Percentiles rank a stretch among this genome's conserved stretches.
These are phyloP conservation scores for Anolis sagrei DNA, from an alignment of 2,113 vertebrate genomes.

Conservation along the genomic window DNA sequence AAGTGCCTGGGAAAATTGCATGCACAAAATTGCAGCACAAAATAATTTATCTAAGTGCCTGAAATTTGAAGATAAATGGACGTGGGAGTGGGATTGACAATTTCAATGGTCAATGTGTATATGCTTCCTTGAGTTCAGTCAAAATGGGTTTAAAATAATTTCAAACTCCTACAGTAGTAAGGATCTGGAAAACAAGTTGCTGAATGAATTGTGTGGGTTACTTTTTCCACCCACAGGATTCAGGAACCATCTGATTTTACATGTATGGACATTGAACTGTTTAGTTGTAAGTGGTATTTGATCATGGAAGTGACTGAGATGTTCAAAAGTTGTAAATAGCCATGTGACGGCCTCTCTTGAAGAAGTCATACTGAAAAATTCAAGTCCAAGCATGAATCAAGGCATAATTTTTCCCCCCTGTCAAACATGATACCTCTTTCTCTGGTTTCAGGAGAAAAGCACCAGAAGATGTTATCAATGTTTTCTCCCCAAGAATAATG, in stretches of 20 bases:
- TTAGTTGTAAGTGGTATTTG: constrained; percentile 18
- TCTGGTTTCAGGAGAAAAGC: constrained; percentile 59
- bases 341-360: constrained; percentile 47
- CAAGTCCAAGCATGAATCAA: constrained; percentile 71
- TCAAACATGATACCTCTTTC: constrained; percentile 60
- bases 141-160: background rate
- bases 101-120: background rate
- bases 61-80: background rate
- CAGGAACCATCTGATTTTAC: constrained; percentile 33
- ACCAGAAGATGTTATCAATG: constrained; percentile 13
- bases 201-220: constrained; percentile 35
- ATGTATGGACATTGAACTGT: constrained; percentile 22
- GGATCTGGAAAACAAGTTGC: constrained; percentile 1
- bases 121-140: background rate
- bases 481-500: constrained; percentile 54
- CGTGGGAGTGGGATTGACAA: background rate
- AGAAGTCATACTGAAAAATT: constrained; percentile 58
- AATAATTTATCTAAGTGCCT: background rate
- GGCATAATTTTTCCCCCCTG: constrained; percentile 71
- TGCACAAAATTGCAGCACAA: background rate
- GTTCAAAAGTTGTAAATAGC: constrained; percentile 63
- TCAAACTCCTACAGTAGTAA: constrained; percentile 1
- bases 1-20: background rate
- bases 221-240: background rate
- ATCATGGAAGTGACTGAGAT: constrained; percentile 50